Conservation (phyloP, 2,113 vertebrate species). For the Spheniscus mendiculus region DNA sequence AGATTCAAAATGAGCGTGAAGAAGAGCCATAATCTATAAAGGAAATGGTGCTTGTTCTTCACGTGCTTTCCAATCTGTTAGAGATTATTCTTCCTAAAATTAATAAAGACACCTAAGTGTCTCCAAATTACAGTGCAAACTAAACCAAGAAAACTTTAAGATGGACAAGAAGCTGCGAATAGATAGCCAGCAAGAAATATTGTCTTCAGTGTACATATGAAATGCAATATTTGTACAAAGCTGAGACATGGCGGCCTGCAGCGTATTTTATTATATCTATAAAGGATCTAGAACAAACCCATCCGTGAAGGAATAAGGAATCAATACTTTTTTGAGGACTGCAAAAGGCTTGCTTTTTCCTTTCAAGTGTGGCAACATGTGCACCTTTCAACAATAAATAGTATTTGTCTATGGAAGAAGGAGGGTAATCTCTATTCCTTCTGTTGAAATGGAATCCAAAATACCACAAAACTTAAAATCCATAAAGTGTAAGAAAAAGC, state of each 20-base stretch:
- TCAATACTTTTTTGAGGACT: neutral
- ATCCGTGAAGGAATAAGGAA: neutral
- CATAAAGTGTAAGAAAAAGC: neutral
- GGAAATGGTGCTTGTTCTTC: neutral
- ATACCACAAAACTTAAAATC: neutral
- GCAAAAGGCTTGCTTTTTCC: neutral
- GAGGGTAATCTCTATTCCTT: neutral
- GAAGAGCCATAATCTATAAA: neutral
- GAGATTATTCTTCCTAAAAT: neutral
- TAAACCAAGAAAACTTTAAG: neutral
- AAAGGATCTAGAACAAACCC: neutral
- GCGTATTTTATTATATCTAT: neutral
- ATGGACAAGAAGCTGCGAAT: neutral
- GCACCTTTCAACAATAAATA: neutral
- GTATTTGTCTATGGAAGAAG: neutral
- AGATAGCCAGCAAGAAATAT: neutral
- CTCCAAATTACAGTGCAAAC: neutral
- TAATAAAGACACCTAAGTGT: too few species aligned
- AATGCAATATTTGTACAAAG: neutral
- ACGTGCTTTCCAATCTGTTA: neutral
- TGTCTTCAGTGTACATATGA: neutral
- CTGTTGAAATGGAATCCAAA: neutral
- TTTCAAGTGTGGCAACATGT: neutral
- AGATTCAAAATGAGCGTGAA: neutral
- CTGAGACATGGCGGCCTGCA: neutral